phyloP scores from a whole-genome alignment of 2,113 vertebrate genomes.

The Pimephales promelas region DNA sequence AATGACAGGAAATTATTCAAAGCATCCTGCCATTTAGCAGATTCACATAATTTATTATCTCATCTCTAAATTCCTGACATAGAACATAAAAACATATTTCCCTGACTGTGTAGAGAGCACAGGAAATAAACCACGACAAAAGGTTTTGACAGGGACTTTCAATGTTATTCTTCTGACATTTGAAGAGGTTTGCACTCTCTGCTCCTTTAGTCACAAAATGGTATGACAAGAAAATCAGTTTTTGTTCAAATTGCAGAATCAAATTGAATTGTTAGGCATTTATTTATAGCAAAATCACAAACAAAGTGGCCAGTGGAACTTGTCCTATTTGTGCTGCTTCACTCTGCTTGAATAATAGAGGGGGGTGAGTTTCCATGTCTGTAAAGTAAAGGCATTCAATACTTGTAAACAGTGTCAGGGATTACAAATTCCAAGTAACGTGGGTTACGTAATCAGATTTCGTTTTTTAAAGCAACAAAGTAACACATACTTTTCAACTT shows the following conservation, averaged over 20 bases:
- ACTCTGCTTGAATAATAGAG: constrained; percentile 54
- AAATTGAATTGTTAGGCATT: not conserved
- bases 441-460: no score
- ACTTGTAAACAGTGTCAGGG: no score
- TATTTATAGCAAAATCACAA: not conserved
- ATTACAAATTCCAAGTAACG: no score
- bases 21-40: constrained; percentile 5
- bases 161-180: not conserved
- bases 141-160: not conserved
- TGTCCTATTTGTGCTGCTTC: constrained; percentile 35
- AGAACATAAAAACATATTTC: not conserved
- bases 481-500: no score
- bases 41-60: not conserved
- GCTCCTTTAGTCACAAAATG: not conserved
- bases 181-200: not conserved
- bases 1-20: constrained; percentile 7
- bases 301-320: constrained; percentile 11
- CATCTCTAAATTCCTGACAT: not conserved
- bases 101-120: not conserved
- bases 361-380: constrained; percentile 53
- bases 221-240: not conserved
- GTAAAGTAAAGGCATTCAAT: constrained; percentile 17
- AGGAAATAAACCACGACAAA: not conserved
- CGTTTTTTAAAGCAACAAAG: no score
- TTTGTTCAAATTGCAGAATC: not conserved